These are phyloP conservation scores for Pelecanoides urinatrix DNA, from an alignment of 2,113 vertebrate species.

Conservation along the genomic window DNA sequence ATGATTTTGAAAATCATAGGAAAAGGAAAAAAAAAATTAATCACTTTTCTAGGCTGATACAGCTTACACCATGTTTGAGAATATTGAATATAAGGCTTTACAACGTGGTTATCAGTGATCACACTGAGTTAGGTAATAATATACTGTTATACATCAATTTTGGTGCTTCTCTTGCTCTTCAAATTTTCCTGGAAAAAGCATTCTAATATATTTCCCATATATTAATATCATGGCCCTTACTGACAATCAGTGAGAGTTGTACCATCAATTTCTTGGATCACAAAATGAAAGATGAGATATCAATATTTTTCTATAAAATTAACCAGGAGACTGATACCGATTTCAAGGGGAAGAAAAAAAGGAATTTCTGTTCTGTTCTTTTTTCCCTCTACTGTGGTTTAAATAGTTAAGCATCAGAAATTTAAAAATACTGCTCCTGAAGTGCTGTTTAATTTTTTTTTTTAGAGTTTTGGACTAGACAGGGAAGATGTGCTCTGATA, in stretches of 20 bases:
- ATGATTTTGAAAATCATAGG: constrained; percentile 21
- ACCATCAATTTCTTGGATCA: not conserved
- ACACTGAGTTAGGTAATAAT: constrained; percentile 18
- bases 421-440: not conserved
- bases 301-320: not conserved
- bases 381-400: not conserved
- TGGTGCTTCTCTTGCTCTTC: not conserved
- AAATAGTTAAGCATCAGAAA: not conserved
- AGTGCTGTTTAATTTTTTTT: not conserved
- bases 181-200: not conserved
- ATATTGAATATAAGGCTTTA: not conserved
- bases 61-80: not conserved
- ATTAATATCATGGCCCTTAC: not conserved
- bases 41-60: constrained; percentile 3
- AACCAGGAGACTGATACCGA: not conserved
- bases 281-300: not conserved
- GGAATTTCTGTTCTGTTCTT: not conserved
- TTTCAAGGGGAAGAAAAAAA: not conserved
- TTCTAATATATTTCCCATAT: not conserved
- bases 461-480: not conserved
- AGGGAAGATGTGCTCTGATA: not conserved
- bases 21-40: constrained; percentile 17
- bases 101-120: constrained; percentile 14
- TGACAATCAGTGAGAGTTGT: not conserved
- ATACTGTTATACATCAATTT: not conserved